A percentile compares a stretch with the other conserved stretches of the same genome.
Evolutionary conservation across 2,888 invertebrate genomes (phyloP).

Genomic region (Polymixis lichenea): DNA sequence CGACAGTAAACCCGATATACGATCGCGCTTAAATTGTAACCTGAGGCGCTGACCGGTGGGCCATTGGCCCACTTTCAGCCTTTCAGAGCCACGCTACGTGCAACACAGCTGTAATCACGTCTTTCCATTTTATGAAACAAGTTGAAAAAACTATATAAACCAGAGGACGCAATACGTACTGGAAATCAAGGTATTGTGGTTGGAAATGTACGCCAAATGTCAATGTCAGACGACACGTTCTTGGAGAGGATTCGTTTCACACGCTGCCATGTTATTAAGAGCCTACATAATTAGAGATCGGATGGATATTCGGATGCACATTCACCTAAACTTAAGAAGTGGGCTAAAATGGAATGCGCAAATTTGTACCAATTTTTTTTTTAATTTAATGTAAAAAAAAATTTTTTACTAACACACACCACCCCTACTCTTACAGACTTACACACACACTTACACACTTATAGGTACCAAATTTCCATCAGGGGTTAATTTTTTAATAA

Average conservation of each 20-base stretch:
- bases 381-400: no score
- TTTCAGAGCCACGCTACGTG: constrained; percentile 71
- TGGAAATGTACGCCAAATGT: constrained; percentile 64
- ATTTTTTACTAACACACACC: no score
- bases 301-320: no score
- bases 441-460: no score
- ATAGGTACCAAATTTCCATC: no score
- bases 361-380: no score
- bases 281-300: no score
- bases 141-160: constrained; percentile 43
- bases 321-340: no score
- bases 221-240: constrained; percentile 59
- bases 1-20: constrained; percentile 60
- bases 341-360: no score
- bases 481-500: no score
- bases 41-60: constrained; percentile 70
- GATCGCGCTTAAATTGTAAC: constrained; percentile 66
- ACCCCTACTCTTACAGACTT: no score
- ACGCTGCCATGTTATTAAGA: neutral
- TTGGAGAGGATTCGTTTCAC: constrained; percentile 21
- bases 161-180: constrained; percentile 45
- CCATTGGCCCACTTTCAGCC: constrained; percentile 80
- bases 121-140: constrained; percentile 67
- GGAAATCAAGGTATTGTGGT: constrained; percentile 56
- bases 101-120: constrained; percentile 69